These are phyloP conservation scores for Ormyrus labotus DNA, from an alignment of 2,888 invertebrate genomes.

Conservation along the genomic window DNA sequence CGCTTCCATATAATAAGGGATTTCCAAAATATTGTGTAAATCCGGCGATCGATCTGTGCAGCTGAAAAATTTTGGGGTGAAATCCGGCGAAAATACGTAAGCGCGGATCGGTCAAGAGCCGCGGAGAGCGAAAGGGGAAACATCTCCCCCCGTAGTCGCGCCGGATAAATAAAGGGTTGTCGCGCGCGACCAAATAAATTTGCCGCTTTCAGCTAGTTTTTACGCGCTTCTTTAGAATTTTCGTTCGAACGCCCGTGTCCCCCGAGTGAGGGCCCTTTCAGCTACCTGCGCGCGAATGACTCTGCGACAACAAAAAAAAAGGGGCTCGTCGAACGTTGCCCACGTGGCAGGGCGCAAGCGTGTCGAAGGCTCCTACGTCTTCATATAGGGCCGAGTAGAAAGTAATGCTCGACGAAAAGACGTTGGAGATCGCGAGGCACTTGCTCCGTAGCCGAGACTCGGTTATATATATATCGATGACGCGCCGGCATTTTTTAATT, in stretches of 20 bases:
- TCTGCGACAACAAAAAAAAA: too few species aligned
- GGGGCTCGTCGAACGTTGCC: too few species aligned
- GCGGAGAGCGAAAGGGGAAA: constrained; percentile 8
- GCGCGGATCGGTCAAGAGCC: constrained; percentile 1
- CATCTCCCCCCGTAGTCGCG: constrained; percentile 33
- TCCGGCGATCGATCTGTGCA: constrained; percentile 64
- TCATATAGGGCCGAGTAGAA: too few species aligned
- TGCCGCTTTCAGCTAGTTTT: constrained; percentile 56
- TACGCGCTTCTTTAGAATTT: not conserved
- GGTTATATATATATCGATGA: too few species aligned
- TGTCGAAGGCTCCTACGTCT: too few species aligned
- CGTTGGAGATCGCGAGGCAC: too few species aligned
- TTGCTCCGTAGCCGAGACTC: too few species aligned
- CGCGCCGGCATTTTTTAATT: too few species aligned
- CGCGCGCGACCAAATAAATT: constrained; percentile 50
- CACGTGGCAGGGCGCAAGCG: too few species aligned
- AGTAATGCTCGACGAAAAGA: too few species aligned
- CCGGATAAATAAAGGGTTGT: constrained; percentile 74
- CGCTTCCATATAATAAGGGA: constrained; percentile 69
- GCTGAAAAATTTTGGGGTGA: constrained; percentile 74
- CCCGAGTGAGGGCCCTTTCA: too few species aligned
- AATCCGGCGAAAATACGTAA: constrained; percentile 65
- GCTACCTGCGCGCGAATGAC: too few species aligned
- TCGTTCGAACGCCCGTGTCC: not conserved
- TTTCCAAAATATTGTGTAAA: constrained; percentile 77